Evolutionary conservation across 1,140 invertebrate genomes (phyloP).

Genomic region (Hydropsyche tenuis): DNA sequence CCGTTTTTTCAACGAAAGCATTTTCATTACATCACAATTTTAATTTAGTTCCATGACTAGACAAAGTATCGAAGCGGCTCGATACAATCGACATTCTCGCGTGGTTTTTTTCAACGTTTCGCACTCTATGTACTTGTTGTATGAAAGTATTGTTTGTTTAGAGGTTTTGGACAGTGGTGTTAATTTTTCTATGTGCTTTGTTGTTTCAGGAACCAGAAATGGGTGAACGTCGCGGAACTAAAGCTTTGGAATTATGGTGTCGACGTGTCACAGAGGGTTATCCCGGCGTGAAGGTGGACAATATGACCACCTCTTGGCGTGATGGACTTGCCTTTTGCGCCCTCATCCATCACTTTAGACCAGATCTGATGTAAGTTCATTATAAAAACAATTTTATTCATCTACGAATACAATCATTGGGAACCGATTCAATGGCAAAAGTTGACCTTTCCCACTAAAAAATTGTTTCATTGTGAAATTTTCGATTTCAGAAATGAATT

Average conservation of each 20-base stretch:
- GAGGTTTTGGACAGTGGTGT: no score
- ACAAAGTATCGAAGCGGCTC: background rate
- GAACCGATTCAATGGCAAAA: no score
- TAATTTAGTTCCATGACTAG: conserved; percentile 24
- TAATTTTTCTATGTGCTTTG: background rate
- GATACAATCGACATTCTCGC: conserved; percentile 14
- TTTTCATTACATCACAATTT: conserved; percentile 22
- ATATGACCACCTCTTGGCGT: conserved; percentile 93
- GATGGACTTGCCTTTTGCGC: conserved; percentile 96
- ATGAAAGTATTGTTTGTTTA: no score
- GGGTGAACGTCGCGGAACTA: conserved; percentile 83
- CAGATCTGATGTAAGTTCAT: conserved; percentile 94
- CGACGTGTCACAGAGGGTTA: conserved; percentile 87
- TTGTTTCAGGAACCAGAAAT: conserved; percentile 61
- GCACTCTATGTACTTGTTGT: no score
- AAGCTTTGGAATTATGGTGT: conserved; percentile 89
- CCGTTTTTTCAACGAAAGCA: background rate
- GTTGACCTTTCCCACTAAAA: no score
- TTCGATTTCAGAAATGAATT: no score
- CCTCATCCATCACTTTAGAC: conserved; percentile 93
- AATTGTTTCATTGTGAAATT: no score
- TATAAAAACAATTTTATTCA: no score
- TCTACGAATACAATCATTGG: no score
- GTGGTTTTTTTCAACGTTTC: background rate
- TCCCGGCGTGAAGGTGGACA: conserved; percentile 83